A percentile compares a stretch with the other conserved stretches of the same genome.
phyloP scores from a whole-genome alignment of 2,113 vertebrate species.

The Melanocharis versteri region DNA sequence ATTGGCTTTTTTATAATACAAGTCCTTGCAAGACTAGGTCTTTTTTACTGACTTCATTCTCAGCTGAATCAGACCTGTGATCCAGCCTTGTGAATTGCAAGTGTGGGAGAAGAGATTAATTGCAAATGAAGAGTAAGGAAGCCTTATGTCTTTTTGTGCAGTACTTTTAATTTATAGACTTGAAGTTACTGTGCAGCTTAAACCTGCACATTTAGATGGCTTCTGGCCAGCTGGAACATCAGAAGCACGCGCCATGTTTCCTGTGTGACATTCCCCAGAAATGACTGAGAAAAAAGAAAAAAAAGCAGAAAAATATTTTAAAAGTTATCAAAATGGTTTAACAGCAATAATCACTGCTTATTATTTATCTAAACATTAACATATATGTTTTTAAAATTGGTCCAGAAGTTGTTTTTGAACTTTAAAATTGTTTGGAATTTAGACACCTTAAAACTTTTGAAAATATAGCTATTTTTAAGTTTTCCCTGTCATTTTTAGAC shows the following conservation, averaged over 20 bases:
- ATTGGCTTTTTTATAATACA: neutral
- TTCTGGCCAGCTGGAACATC: neutral
- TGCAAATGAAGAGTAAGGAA: neutral
- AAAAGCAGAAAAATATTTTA: neutral
- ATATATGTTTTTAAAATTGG: neutral
- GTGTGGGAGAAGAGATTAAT: fast-evolving
- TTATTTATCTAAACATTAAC: neutral
- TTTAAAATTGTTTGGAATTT: neutral
- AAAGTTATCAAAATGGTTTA: neutral
- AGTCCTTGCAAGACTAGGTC: neutral
- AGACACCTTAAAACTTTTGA: neutral
- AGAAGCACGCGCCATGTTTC: neutral
- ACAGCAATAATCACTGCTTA: neutral
- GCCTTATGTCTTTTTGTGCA: neutral
- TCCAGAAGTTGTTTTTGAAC: neutral
- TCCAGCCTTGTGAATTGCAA: neutral
- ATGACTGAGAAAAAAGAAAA: neutral
- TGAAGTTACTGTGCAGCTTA: neutral
- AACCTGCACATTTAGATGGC: neutral
- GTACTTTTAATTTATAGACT: neutral
- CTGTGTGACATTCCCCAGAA: neutral
- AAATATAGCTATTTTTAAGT: neutral
- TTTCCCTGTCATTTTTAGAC: neutral
- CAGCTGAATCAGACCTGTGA: neutral
- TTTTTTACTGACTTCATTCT: neutral